Percentiles rank a stretch among this genome's conserved stretches.
These are phyloP conservation scores for Hypolimnas misippus DNA, from an alignment of 2,888 invertebrate species.

Conservation along the genomic window DNA sequence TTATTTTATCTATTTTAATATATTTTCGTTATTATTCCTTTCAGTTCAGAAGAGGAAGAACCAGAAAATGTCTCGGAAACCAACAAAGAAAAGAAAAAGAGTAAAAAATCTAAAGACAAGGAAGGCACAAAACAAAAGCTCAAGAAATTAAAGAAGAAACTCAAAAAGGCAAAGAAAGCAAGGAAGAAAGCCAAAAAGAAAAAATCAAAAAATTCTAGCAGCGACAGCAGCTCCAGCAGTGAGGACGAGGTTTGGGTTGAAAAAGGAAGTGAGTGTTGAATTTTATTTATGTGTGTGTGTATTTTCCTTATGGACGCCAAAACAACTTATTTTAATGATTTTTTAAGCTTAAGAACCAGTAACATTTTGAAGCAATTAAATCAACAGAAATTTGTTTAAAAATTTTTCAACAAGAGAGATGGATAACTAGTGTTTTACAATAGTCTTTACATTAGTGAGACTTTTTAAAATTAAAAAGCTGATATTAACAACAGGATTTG, in stretches of 20 bases:
- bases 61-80: slow-evolving; percentile 58
- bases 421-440: no score
- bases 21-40: slow-evolving; percentile 2
- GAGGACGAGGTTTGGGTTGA: slow-evolving; percentile 88
- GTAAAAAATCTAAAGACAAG: slow-evolving; percentile 70
- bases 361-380: no score
- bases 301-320: no score
- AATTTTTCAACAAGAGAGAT: no score
- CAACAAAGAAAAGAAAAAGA: slow-evolving; percentile 75
- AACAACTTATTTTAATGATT: not conserved
- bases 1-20: not conserved
- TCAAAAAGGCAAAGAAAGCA: slow-evolving; percentile 81
- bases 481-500: no score
- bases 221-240: slow-evolving; percentile 63
- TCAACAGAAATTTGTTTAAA: no score
- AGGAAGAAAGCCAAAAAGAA: slow-evolving; percentile 78
- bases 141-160: slow-evolving; percentile 80
- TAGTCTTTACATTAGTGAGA: no score
- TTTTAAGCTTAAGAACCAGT: no score
- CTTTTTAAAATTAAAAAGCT: no score
- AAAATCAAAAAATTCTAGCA: slow-evolving; percentile 68
- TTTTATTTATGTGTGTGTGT: not conserved
- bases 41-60: slow-evolving; percentile 78
- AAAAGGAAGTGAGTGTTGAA: slow-evolving; percentile 77
- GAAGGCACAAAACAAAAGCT: slow-evolving; percentile 84